A percentile compares a stretch with the other conserved stretches of the same genome.
phyloP scores from a whole-genome alignment of 2,888 invertebrate species.

The Spisula solida region DNA sequence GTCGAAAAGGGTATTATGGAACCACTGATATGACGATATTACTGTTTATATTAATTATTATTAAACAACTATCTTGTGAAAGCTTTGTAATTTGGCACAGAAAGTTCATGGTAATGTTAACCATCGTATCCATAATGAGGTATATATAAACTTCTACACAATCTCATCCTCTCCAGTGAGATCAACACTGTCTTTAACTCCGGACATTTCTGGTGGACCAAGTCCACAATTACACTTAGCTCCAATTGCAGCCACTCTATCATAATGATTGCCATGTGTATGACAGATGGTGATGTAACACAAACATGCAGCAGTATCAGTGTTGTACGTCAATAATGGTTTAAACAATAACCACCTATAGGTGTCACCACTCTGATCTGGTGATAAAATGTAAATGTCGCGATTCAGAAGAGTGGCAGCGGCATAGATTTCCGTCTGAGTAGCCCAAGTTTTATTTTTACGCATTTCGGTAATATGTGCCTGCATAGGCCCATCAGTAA shows the following conservation, averaged over 20 bases:
- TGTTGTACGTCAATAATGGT: constrained; percentile 72
- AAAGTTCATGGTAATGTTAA: too few species aligned
- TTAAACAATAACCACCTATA: constrained; percentile 82
- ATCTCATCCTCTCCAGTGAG: constrained; percentile 72
- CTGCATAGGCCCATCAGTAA: constrained; percentile 75
- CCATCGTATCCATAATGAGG: too few species aligned
- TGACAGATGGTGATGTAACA: constrained; percentile 83
- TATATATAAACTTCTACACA: constrained; percentile 36
- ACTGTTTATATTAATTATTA: too few species aligned
- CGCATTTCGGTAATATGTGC: constrained; percentile 78
- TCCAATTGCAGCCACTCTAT: constrained; percentile 75
- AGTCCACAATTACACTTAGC: constrained; percentile 79
- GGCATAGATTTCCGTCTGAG: constrained; percentile 82
- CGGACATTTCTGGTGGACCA: constrained; percentile 76
- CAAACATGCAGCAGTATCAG: constrained; percentile 53
- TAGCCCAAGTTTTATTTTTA: constrained; percentile 78
- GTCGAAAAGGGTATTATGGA: too few species aligned
- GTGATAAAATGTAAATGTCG: constrained; percentile 81
- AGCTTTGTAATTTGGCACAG: too few species aligned
- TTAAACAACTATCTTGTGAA: too few species aligned
- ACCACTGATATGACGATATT: too few species aligned
- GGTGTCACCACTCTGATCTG: constrained; percentile 75
- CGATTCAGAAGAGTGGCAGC: constrained; percentile 80
- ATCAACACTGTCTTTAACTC: constrained; percentile 74
- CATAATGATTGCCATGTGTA: constrained; percentile 84